These are phyloP conservation scores for Nymphalis c-album DNA, from an alignment of 2,888 invertebrate species.

Conservation along the genomic window DNA sequence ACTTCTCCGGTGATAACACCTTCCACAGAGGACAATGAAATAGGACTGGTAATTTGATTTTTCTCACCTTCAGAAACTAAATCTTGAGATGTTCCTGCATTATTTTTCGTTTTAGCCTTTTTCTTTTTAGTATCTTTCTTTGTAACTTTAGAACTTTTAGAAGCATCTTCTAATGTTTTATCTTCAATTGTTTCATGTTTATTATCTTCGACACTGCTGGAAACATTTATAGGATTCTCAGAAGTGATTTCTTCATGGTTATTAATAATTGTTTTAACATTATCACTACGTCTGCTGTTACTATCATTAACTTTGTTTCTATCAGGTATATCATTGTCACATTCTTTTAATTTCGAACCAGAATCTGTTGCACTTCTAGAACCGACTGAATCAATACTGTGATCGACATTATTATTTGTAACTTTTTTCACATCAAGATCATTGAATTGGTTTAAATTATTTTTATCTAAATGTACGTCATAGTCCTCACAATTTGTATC, in stretches of 20 bases:
- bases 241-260: background rate
- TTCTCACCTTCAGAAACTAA: no score
- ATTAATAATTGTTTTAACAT: background rate
- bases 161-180: background rate
- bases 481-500: background rate
- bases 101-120: background rate
- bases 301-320: background rate
- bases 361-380: no score
- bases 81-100: background rate
- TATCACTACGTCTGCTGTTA: background rate
- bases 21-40: no score
- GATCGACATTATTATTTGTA: no score
- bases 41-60: no score
- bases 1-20: no score
- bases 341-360: background rate
- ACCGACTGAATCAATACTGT: background rate
- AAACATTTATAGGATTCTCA: no score
- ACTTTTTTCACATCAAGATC: no score
- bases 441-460: background rate
- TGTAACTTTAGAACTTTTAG: background rate
- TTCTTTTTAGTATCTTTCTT: background rate
- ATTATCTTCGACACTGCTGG: background rate
- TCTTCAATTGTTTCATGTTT: background rate
- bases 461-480: background rate
- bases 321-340: background rate